Evolutionary conservation across 2,888 invertebrate species (phyloP).

Genomic region (Heterodera filipjevi): DNA sequence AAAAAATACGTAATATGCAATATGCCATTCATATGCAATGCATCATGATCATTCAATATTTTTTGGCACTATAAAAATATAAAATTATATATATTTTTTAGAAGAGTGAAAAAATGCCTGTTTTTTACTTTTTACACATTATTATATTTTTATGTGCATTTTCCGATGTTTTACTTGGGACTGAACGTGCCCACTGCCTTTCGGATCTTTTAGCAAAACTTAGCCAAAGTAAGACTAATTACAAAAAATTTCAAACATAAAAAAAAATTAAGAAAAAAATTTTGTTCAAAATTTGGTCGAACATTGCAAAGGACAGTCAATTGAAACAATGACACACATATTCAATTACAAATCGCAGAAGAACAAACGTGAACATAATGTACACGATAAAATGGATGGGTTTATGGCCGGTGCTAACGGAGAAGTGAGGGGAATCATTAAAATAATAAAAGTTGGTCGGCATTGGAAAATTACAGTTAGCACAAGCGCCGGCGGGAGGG

Average conservation of each 20-base stretch:
- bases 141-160: neutral
- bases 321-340: neutral
- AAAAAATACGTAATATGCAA: too few species aligned
- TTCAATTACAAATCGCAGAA: conserved; percentile 7
- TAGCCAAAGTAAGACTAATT: neutral
- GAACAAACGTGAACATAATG: neutral
- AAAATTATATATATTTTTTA: too few species aligned
- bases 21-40: too few species aligned
- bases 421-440: neutral
- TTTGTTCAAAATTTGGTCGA: neutral
- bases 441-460: too few species aligned
- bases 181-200: neutral
- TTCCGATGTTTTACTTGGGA: neutral
- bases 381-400: neutral
- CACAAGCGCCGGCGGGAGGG: too few species aligned
- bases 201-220: neutral
- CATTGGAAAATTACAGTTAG: too few species aligned
- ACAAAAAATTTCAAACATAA: neutral
- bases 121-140: neutral
- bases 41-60: too few species aligned
- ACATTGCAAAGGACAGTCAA: neutral
- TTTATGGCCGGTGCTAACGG: neutral
- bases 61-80: too few species aligned
- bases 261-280: neutral
- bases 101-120: neutral